phyloP scores from a whole-genome alignment of 2,113 vertebrate species.

The Solea senegalensis region DNA sequence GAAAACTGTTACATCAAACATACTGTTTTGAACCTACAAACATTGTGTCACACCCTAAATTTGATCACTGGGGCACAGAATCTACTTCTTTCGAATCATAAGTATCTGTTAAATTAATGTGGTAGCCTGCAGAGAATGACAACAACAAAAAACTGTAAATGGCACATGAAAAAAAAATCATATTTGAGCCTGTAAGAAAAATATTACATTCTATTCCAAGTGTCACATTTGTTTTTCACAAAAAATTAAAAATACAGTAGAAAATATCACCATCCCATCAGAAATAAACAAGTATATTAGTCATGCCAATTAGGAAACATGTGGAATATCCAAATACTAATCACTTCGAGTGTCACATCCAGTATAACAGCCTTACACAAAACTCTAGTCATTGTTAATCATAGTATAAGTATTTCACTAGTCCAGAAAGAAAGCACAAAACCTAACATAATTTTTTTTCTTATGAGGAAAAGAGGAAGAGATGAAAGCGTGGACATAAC shows the following conservation, averaged over 20 bases:
- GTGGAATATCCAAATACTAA: constrained; percentile 26
- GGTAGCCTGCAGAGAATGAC: constrained; percentile 6
- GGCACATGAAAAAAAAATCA: constrained; percentile 11
- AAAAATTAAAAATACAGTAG: constrained; percentile 23
- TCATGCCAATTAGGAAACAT: constrained; percentile 39
- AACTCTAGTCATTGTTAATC: constrained; percentile 19
- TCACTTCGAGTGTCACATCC: constrained; percentile 17
- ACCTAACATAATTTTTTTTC: neutral
- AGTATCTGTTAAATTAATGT: constrained; percentile 14
- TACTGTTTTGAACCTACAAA: neutral
- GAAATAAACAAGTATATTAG: constrained; percentile 31
- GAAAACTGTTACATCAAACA: constrained; percentile 6
- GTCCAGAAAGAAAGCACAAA: constrained; percentile 1
- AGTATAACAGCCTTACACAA: constrained; percentile 10
- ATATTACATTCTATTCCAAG: neutral
- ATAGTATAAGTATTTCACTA: neutral
- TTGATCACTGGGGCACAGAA: constrained; percentile 23
- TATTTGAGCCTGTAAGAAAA: constrained; percentile 23
- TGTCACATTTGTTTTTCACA: constrained; percentile 3
- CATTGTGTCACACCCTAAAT: constrained; percentile 1
- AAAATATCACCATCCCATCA: constrained; percentile 15
- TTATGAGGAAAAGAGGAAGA: constrained; percentile 24
- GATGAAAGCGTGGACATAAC: neutral
- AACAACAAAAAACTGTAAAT: constrained; percentile 20
- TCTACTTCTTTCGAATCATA: constrained; percentile 9